Evolutionary conservation across 2,113 vertebrate species (phyloP), one percentile per base, ranked within the genome.

Genomic region (Philantomba maxwellii): DNA sequence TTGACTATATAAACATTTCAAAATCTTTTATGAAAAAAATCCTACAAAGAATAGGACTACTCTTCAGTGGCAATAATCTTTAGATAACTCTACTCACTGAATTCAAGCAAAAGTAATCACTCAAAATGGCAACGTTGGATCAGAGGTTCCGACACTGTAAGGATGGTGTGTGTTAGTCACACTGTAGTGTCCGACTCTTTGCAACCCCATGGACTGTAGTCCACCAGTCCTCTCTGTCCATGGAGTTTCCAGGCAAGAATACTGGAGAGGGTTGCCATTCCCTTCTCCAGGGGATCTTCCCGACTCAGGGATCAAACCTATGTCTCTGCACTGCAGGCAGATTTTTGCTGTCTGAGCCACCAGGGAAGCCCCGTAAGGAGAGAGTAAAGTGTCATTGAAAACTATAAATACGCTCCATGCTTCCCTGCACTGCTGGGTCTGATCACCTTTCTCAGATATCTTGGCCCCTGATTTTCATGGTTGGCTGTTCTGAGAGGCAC

Each of bases 1-100:
- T 92, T 91, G n/a, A 83, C 66, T 85, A 86, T 33, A 53, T 47
- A 95, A 91, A 45, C 17, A 93, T 89, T 97, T 91, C 4, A 47
- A 95, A 84, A 6, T 26, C 57, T 93, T 66, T 0, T 49, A 30
- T 89, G 26, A 19, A 91, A 60, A 28, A 66, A 83, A 70, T 57
- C 85, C 19, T 4, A 82, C 11, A 2, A 49, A 36, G 17, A 55
- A 70, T 33, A 33, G 30, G 2, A 7, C 26, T 16, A 66, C 12
- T 73, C 30, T 8, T 30, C 26, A 25, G 17, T 49, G 16, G 23
- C 70, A 45, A 12, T 73, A 43, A 89, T 57, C 43, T 87, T 90
- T 81, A 92, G 55, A 17, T 91, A 33, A 93, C 16, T 45, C 21
- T 45, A 47, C 36, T 62, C 23, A 49, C 12, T 55, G 83, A 75